Evolutionary conservation across 2,113 vertebrate species (phyloP), one percentile per base, ranked within the genome.

Genomic region (Cynocephalus volans): DNA sequence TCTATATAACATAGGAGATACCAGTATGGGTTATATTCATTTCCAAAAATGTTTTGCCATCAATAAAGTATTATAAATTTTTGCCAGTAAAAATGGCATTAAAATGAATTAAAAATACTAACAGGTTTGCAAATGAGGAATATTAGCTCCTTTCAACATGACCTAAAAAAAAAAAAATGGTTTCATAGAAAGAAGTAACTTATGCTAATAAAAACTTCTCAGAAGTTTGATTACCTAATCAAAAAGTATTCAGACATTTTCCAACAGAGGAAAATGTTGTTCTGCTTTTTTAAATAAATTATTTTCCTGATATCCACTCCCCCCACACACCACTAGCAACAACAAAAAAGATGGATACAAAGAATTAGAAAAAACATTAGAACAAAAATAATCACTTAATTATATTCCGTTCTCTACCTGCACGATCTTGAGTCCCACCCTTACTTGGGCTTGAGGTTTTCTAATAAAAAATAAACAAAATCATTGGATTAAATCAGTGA

Each of bases 281-380:
- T 56, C 56, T 93, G 2, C 5, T 83, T 94, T 86, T 97, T 73
- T 88, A 86, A 97, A 17, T 12, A 48, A 93, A 54, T 77, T 88
- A 33, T 80, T 94, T 60, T 83, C 2, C 31, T 92, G 5, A 14
- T n/a, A 4, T 15, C 8, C 6, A 11, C 72, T 33, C 11, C 11
- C 41, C 8, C 62, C 31, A 41, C 41, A 41, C 41, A 41, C 41
- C 41, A 41, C 41, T 41, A 79, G 33, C 19, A 80, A 36, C 31
- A 24, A 36, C 23, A 33, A 73, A 81, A 94, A 95, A 24, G 0
- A 1, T 41, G 93, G 60, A 84, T 72, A 36, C 33, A 84, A 88
- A 73, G 7, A 41, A 28, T 64, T n/a, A 87, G 36, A 96, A 97
- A 26, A 93, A 85, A 65, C 76, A 52, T 1, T 58, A 75, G 23